Conservation (phyloP, 37 sponge, comb jelly and placozoan species). For the Corticium candelabrum region DNA sequence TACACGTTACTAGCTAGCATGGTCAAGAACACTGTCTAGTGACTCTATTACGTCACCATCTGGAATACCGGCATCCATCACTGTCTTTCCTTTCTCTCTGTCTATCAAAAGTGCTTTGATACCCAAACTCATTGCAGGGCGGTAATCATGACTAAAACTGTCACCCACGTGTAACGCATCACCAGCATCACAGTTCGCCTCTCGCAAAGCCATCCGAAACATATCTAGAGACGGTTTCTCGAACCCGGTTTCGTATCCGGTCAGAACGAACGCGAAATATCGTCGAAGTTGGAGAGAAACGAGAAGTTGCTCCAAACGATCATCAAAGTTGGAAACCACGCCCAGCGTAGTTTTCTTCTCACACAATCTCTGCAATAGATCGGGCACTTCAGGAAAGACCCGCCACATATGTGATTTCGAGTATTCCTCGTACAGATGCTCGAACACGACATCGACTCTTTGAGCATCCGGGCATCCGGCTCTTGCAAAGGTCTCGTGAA, state of each 20-base stretch:
- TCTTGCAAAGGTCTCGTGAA: background rate
- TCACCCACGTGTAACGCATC: background rate
- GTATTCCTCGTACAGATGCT: background rate
- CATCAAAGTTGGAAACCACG: background rate
- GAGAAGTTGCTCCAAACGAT: background rate
- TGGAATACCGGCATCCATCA: background rate
- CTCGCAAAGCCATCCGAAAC: background rate
- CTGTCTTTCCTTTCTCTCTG: background rate
- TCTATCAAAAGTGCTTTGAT: too few species aligned
- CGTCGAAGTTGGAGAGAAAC: background rate
- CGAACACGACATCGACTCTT: background rate
- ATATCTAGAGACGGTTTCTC: background rate
- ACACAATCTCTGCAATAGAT: background rate
- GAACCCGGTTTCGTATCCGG: background rate
- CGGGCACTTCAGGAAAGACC: background rate
- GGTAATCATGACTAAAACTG: background rate
- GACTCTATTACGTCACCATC: background rate
- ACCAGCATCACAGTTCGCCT: background rate
- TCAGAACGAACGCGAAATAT: background rate
- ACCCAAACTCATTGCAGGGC: background rate
- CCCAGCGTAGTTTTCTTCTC: background rate
- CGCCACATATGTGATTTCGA: background rate
- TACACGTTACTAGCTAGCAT: background rate
- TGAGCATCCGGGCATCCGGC: background rate
- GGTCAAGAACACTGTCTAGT: background rate